Evolutionary conservation across 1,140 invertebrate genomes (phyloP).

Genomic region (Drosophila micromelanica): DNA sequence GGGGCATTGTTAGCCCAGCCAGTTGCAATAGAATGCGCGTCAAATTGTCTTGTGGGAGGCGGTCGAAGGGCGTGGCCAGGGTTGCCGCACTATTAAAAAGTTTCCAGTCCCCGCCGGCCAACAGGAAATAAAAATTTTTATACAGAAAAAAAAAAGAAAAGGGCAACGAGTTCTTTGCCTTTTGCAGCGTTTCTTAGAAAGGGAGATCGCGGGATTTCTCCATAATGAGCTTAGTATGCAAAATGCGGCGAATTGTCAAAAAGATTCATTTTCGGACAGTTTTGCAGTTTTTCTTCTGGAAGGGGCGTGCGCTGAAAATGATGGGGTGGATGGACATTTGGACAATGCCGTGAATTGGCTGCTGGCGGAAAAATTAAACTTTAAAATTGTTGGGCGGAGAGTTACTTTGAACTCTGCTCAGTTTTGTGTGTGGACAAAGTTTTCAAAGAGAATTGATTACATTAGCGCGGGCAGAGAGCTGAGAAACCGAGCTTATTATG

Average conservation of each 20-base stretch:
- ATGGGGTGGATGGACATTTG: conserved; percentile 2
- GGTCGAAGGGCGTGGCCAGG: conserved; percentile 10
- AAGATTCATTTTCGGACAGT: conserved; percentile 72
- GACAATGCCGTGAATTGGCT: conserved; percentile 36
- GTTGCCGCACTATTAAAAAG: conserved; percentile 70
- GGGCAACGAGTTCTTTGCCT: conserved; percentile 49
- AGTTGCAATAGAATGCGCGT: conserved; percentile 75
- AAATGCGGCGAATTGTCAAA: conserved; percentile 72
- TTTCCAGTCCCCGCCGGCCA: conserved; percentile 42
- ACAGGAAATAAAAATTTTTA: conserved; percentile 18
- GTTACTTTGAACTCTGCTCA: conserved; percentile 43
- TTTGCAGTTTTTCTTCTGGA: conserved; percentile 41
- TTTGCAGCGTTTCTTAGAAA: neutral
- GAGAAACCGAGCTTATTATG: conserved; percentile 29
- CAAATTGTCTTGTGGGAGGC: conserved; percentile 51
- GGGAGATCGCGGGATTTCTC: conserved; percentile 7
- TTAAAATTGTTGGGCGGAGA: conserved; percentile 43
- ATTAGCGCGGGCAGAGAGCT: conserved; percentile 32
- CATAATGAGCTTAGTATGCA: conserved; percentile 83
- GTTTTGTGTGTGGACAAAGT: conserved; percentile 63
- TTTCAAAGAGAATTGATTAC: conserved; percentile 73
- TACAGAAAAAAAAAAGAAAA: conserved; percentile 27
- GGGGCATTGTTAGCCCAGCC: conserved; percentile 67
- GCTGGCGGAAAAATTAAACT: conserved; percentile 15
- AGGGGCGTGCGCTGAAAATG: conserved; percentile 1